Conservation (phyloP, 2,113 vertebrate species). For the Opisthocomus hoazin region DNA sequence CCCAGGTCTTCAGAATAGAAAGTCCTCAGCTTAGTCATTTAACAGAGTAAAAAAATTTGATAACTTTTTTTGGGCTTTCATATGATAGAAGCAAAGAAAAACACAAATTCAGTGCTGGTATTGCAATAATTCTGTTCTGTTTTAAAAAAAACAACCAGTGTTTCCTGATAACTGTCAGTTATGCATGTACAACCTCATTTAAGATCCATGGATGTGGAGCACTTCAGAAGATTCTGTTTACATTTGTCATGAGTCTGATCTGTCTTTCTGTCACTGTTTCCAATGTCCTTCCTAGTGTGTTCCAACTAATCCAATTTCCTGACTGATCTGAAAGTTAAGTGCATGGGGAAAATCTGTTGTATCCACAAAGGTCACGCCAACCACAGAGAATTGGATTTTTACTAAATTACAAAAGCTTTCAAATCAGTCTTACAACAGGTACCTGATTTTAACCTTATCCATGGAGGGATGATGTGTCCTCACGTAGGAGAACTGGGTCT, state of each 20-base stretch:
- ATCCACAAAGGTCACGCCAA: not conserved
- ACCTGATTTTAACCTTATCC: not conserved
- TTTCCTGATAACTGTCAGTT: not conserved
- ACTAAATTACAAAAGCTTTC: conserved; percentile 30
- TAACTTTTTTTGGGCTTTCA: not conserved
- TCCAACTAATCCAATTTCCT: conserved; percentile 17
- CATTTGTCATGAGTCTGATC: not conserved
- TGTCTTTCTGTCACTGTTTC: not conserved
- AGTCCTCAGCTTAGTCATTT: not conserved
- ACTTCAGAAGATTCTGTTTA: not conserved
- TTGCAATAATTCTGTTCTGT: not conserved
- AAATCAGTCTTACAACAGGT: not conserved
- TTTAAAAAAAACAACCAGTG: not conserved
- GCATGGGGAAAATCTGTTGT: not conserved
- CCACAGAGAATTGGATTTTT: not conserved
- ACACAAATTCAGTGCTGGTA: not conserved
- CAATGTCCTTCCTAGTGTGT: not conserved
- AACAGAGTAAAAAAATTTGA: not conserved
- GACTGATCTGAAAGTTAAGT: conserved; percentile 5
- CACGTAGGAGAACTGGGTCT: not conserved
- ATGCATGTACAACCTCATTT: not conserved
- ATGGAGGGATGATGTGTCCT: not conserved
- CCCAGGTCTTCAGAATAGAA: not conserved
- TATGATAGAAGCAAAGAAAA: not conserved
- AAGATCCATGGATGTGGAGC: not conserved